These are phyloP conservation scores for Orchestes rusci DNA, from an alignment of 2,888 invertebrate genomes.

Conservation along the genomic window DNA sequence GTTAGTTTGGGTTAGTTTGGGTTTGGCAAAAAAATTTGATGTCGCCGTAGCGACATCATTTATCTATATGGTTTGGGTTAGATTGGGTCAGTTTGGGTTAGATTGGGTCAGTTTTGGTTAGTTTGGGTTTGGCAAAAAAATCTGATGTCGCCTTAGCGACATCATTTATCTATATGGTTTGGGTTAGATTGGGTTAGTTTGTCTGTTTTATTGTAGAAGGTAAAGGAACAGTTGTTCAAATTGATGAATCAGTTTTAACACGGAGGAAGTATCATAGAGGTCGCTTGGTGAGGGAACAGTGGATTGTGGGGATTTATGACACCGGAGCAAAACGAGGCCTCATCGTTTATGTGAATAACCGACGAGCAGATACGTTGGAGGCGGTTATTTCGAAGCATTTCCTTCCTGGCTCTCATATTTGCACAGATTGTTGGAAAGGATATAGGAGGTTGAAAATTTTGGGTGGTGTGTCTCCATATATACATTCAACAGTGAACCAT, in stretches of 20 bases:
- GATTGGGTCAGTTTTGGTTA: too few species aligned
- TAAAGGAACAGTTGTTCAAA: not conserved
- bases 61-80: too few species aligned
- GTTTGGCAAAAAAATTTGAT: too few species aligned
- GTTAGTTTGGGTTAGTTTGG: too few species aligned
- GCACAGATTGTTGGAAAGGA: constrained; percentile 6
- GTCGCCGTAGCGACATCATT: too few species aligned
- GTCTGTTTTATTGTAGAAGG: not conserved
- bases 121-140: too few species aligned
- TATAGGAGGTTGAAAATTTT: constrained; percentile 3
- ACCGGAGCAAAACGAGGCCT: not conserved
- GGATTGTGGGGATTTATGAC: not conserved
- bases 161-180: too few species aligned
- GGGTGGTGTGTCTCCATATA: constrained; percentile 5
- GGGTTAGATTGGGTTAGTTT: too few species aligned
- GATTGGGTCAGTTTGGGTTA: too few species aligned
- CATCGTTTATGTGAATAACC: not conserved
- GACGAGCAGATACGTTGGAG: not conserved
- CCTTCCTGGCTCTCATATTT: constrained; percentile 5
- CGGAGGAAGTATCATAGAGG: not conserved
- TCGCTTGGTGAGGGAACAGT: not conserved
- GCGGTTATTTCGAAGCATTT: not conserved
- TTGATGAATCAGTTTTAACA: not conserved
- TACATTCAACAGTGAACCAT: constrained; percentile 10
- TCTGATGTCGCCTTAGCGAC: too few species aligned